A percentile compares a stretch with the other conserved stretches of the same genome.
These are phyloP conservation scores for Epinephelus moara DNA, from an alignment of 2,113 vertebrate species.

Conservation along the genomic window DNA sequence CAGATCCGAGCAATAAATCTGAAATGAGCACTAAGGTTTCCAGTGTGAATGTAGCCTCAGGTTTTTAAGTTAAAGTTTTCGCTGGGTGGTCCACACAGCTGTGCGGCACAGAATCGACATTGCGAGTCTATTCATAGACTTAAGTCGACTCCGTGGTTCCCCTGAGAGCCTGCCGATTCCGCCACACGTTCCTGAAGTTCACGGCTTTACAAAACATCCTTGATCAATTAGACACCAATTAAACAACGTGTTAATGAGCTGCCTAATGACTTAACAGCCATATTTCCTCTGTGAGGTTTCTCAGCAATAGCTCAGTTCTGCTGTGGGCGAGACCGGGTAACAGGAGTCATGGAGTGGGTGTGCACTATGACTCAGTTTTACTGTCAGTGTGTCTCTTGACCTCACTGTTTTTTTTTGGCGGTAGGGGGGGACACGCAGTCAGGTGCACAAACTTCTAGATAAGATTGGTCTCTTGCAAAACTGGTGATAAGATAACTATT, in stretches of 20 bases:
- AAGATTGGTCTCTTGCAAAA: slow-evolving; percentile 15
- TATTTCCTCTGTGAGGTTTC: slow-evolving; percentile 64
- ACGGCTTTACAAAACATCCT: slow-evolving; percentile 72
- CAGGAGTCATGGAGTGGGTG: slow-evolving; percentile 33
- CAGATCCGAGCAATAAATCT: too few relatives aligned
- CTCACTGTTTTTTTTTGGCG: not conserved
- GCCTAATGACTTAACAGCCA: slow-evolving; percentile 76
- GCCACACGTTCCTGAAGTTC: slow-evolving; percentile 55
- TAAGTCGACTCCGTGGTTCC: slow-evolving; percentile 2
- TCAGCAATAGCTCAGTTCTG: slow-evolving; percentile 33
- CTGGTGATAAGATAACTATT: slow-evolving; percentile 20
- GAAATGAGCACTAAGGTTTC: too few relatives aligned
- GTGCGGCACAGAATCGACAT: slow-evolving; percentile 22
- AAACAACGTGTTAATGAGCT: slow-evolving; percentile 74
- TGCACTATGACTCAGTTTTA: slow-evolving; percentile 10
- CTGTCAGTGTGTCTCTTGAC: slow-evolving; percentile 3
- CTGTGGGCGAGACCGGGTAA: slow-evolving; percentile 25
- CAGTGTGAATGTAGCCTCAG: too few relatives aligned
- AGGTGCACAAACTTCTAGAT: slow-evolving; percentile 20
- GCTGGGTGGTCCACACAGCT: slow-evolving; percentile 16
- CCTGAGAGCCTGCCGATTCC: slow-evolving; percentile 33
- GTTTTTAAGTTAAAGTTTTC: slow-evolving; percentile 3
- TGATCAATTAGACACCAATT: slow-evolving; percentile 82
- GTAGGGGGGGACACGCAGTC: not conserved
- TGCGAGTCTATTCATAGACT: slow-evolving; percentile 29